Conservation (phyloP, 2,113 vertebrate species). For the Eurystomus gularis region DNA sequence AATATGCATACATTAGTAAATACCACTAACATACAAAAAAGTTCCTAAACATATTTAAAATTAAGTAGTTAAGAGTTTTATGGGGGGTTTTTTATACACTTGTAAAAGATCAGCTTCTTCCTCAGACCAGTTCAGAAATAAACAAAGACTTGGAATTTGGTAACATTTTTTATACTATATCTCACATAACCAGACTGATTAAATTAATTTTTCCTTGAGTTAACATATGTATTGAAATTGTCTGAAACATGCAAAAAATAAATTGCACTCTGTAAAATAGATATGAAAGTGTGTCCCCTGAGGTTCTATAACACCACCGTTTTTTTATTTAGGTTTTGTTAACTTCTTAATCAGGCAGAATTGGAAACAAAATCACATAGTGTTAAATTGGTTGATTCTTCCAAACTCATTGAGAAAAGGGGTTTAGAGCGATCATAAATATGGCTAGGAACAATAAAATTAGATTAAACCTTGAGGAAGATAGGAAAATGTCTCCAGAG, state of each 20-base stretch:
- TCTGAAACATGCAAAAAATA: not conserved
- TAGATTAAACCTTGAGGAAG: not conserved
- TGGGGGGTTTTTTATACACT: not conserved
- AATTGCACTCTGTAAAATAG: not conserved
- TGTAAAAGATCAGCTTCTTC: not conserved
- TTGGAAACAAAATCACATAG: not conserved
- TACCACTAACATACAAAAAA: not conserved
- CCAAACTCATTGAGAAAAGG: not conserved
- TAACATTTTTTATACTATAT: not conserved
- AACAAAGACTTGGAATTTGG: not conserved
- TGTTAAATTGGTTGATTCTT: conserved; percentile 1
- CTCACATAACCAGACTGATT: not conserved
- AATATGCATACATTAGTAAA: not conserved
- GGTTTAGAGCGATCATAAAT: not conserved
- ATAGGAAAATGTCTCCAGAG: not conserved
- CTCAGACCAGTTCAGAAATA: not conserved
- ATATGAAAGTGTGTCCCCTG: not conserved
- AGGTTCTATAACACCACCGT: not conserved
- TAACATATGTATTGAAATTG: not conserved
- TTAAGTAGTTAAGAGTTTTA: not conserved
- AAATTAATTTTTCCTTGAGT: not conserved
- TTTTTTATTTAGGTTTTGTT: conserved; percentile 7
- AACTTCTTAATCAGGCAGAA: not conserved
- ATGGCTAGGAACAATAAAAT: not conserved
- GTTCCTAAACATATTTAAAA: not conserved